Conservation (phyloP, 2,113 vertebrate species). For the Phalacrocorax pelagicus region DNA sequence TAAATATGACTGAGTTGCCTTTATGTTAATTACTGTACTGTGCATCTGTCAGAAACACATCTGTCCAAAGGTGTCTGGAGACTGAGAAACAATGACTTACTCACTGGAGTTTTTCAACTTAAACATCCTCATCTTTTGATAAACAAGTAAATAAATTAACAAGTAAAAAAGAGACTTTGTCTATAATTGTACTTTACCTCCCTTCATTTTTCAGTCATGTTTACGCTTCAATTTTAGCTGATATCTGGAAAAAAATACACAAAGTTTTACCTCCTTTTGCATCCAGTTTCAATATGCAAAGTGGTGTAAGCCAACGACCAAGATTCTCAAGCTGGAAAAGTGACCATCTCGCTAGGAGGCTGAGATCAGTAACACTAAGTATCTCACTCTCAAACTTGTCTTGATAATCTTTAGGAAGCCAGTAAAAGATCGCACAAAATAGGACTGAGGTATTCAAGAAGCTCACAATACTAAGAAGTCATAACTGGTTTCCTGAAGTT, state of each 20-base stretch:
- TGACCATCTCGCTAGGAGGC: background rate
- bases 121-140: background rate
- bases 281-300: background rate
- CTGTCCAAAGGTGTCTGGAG: background rate
- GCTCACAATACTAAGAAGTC: background rate
- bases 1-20: background rate
- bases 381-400: background rate
- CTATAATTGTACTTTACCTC: background rate
- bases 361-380: background rate
- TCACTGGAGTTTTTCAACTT: background rate
- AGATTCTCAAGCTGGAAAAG: background rate
- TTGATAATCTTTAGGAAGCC: background rate
- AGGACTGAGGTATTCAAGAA: background rate
- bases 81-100: background rate
- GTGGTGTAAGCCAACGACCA: background rate
- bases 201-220: background rate
- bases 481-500: background rate
- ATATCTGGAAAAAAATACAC: background rate
- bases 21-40: background rate
- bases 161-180: background rate
- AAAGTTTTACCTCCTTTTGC: background rate
- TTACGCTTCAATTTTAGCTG: background rate
- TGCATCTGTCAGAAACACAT: background rate
- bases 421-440: background rate
- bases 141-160: background rate